These are phyloP conservation scores for Chloropsis cyanopogon DNA, from an alignment of 2,113 vertebrate genomes.

Conservation along the genomic window DNA sequence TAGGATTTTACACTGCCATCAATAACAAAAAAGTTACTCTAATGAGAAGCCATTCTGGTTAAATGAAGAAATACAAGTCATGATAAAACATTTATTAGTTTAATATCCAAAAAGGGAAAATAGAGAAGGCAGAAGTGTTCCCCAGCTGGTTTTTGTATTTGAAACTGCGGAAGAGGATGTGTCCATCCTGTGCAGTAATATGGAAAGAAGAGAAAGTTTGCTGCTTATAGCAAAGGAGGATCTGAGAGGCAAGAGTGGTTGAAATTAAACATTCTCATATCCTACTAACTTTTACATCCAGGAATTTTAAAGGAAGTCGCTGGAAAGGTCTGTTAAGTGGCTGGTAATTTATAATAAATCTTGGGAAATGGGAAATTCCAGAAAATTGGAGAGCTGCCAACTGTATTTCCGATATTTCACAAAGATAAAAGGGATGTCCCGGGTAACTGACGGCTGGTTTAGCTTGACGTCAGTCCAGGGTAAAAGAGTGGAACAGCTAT, in stretches of 20 bases:
- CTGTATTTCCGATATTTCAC: constrained; percentile 31
- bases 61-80: background rate
- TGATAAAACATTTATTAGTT: constrained; percentile 8
- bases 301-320: constrained; percentile 17
- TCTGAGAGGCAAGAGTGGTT: background rate
- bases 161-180: background rate
- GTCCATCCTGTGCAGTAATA: background rate
- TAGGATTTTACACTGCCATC: constrained; percentile 40
- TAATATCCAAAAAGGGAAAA: background rate
- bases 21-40: constrained; percentile 53
- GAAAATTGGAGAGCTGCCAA: constrained; percentile 24
- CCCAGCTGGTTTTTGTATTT: background rate
- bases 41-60: constrained; percentile 35
- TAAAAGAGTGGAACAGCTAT: constrained; percentile 27
- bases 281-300: background rate
- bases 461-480: constrained; percentile 7
- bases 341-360: constrained; percentile 37
- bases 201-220: constrained; percentile 6
- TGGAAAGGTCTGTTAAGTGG: background rate
- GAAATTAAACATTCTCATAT: constrained; percentile 13
- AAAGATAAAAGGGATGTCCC: constrained; percentile 45
- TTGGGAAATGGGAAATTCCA: constrained; percentile 49
- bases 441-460: background rate
- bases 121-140: background rate
- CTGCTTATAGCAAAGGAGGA: background rate